Conservation (phyloP, 2,888 invertebrate species). For the Brachypalpus laphriformis region DNA sequence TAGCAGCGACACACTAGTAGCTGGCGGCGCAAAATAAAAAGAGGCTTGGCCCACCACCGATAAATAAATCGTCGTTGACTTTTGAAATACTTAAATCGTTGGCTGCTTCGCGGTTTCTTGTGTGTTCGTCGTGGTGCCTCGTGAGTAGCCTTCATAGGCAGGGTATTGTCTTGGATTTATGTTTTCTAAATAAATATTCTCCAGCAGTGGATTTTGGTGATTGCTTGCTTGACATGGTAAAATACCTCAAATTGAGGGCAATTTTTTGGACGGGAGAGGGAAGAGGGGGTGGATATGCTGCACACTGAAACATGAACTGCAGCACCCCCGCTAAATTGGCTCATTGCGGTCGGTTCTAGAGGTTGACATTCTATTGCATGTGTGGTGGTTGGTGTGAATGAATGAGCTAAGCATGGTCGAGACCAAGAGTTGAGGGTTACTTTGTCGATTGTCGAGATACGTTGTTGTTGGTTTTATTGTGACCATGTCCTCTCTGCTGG, state of each 20-base stretch:
- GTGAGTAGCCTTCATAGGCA: background rate
- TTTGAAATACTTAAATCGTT: slow-evolving; percentile 57
- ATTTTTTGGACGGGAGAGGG: background rate
- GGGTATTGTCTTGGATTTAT: slow-evolving; percentile 20
- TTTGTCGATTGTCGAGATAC: no score
- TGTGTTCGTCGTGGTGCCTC: background rate
- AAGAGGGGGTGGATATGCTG: background rate
- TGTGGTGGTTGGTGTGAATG: slow-evolving; percentile 29
- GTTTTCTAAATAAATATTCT: background rate
- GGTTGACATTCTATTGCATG: slow-evolving; percentile 2
- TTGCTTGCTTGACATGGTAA: slow-evolving; percentile 29
- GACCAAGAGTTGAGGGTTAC: slow-evolving; percentile 55
- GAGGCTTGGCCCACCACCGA: slow-evolving; percentile 60
- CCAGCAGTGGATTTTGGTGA: slow-evolving; percentile 33
- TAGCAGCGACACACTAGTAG: slow-evolving; percentile 34
- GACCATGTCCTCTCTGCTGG: slow-evolving; percentile 33
- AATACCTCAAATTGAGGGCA: slow-evolving; percentile 34
- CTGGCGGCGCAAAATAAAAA: slow-evolving; percentile 59
- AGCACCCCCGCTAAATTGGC: slow-evolving; percentile 51
- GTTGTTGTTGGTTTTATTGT: slow-evolving; percentile 12
- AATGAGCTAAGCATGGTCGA: slow-evolving; percentile 19
- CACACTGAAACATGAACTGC: background rate
- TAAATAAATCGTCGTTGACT: slow-evolving; percentile 59
- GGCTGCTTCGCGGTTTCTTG: background rate
- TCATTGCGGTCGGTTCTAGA: slow-evolving; percentile 7